Evolutionary conservation across 2,888 invertebrate species (phyloP), one percentile per base, ranked within the genome.

Genomic region (Sminthurinus aureus): DNA sequence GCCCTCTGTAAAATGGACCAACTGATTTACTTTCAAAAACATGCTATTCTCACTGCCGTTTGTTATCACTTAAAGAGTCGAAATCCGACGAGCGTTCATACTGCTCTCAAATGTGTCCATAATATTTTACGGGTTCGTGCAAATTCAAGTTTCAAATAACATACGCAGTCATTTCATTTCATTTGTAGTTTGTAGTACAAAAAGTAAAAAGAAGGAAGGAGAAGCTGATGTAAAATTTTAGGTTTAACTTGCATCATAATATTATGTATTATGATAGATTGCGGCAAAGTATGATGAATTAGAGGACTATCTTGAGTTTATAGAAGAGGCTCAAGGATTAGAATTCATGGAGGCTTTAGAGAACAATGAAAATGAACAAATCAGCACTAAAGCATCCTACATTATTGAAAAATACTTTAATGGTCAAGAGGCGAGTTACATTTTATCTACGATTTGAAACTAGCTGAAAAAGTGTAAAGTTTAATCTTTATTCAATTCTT

Each of bases 361-460:
- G 38, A 76, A 38, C 2, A 58, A 82, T 22, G 82, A 82, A 26
- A 82, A 82, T 67, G 18, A 24, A 20, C n/a, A 76, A 12, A 82
- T 82, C 20, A 82, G 76, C 26, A 20, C 76, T 2, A 75, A 50
- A 76, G 82, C 82, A 6, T 76, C 82, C 9, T 66, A 82, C 76
- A 82, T 82, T n/a, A 26, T 82, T 20, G 82, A 82, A 24, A 82
- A 82, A 67, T 82, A 82, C 20, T 82, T 82, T 58, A 82, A 82
- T 66, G 82, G 64, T 0, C 64, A 75, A 9, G 75, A 82, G 69
- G 82, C 76, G 66, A 51, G 38, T 38, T 6, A 38, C 2, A 64
- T 64, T 64, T 64, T 64, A 64, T 64, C 13, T 18, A 18, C n/a
- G 15, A 18, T 15, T 64, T 18, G n/a, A n/a, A n/a, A 64, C 64